Conservation (phyloP, 2,797 vertebrate genomes). For the Alfaro cultratus region DNA sequence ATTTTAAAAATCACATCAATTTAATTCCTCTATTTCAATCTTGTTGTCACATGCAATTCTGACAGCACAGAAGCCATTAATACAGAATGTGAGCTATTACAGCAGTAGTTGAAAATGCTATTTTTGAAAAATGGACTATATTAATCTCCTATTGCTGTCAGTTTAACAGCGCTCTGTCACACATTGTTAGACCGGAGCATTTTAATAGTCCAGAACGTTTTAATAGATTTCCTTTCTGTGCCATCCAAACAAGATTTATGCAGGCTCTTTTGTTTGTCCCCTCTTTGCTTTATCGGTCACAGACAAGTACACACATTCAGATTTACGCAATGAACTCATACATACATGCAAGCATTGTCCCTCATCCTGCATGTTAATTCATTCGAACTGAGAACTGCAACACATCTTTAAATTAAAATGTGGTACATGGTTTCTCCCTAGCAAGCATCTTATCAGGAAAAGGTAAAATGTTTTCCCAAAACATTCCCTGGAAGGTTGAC, state of each 20-base stretch:
- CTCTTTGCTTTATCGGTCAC: slow-evolving; percentile 29
- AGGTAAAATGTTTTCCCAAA: slow-evolving; percentile 31
- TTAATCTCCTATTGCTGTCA: slow-evolving; percentile 44
- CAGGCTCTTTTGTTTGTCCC: slow-evolving; percentile 19
- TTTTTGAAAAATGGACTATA: slow-evolving; percentile 37
- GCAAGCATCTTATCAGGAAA: slow-evolving; percentile 38
- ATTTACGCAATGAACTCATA: slow-evolving; percentile 14
- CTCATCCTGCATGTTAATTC: slow-evolving; percentile 38
- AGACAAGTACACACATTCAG: slow-evolving; percentile 36
- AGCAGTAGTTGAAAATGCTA: slow-evolving; percentile 38
- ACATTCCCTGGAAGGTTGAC: slow-evolving; percentile 58
- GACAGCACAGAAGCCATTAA: slow-evolving; percentile 35
- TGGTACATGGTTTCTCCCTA: slow-evolving; percentile 32
- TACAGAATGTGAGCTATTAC: slow-evolving; percentile 37
- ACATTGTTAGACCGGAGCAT: slow-evolving; percentile 26
- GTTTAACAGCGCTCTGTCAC: slow-evolving; percentile 33
- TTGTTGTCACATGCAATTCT: slow-evolving; percentile 30
- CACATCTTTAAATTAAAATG: slow-evolving; percentile 50
- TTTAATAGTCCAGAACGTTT: slow-evolving; percentile 19
- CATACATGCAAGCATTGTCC: slow-evolving; percentile 28
- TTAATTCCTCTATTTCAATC: slow-evolving; percentile 20
- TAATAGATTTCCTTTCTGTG: slow-evolving; percentile 40
- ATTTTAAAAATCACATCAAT: slow-evolving; percentile 21
- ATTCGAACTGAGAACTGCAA: slow-evolving; percentile 36
- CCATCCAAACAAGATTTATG: slow-evolving; percentile 34